Evolutionary conservation across 2,888 invertebrate genomes (phyloP).

Genomic region (Diachrysia chrysitis): DNA sequence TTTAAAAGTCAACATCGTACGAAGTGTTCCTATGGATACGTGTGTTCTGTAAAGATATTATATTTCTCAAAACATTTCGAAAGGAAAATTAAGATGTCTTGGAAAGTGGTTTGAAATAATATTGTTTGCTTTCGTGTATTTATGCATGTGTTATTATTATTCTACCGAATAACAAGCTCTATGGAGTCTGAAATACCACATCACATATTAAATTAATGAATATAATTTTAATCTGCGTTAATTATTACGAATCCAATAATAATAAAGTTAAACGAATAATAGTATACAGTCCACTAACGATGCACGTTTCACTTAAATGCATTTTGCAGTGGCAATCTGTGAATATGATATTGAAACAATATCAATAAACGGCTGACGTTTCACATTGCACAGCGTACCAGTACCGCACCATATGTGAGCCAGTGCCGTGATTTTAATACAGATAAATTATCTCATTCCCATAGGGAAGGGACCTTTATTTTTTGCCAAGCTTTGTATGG

Average conservation of each 20-base stretch:
- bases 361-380: slow-evolving; percentile 52
- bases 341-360: slow-evolving; percentile 53
- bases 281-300: slow-evolving; percentile 22
- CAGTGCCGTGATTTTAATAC: slow-evolving; percentile 47
- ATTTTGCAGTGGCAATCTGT: slow-evolving; percentile 48
- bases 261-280: slow-evolving; percentile 36
- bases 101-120: background rate
- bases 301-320: slow-evolving; percentile 44
- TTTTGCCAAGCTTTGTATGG: slow-evolving; percentile 12
- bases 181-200: too few species aligned
- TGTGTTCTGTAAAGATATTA: background rate
- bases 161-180: too few species aligned
- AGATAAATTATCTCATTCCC: slow-evolving; percentile 38
- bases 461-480: background rate
- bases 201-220: too few species aligned
- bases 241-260: slow-evolving; percentile 17
- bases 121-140: background rate
- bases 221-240: too few species aligned
- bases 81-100: background rate
- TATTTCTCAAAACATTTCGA: slow-evolving; percentile 15
- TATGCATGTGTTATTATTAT: too few species aligned
- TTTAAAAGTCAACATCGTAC: slow-evolving; percentile 51
- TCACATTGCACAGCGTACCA: slow-evolving; percentile 15
- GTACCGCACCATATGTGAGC: slow-evolving; percentile 38
- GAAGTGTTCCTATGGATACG: slow-evolving; percentile 16